Evolutionary conservation across 2,888 invertebrate genomes (phyloP).

Genomic region (Clostera curtula): DNA sequence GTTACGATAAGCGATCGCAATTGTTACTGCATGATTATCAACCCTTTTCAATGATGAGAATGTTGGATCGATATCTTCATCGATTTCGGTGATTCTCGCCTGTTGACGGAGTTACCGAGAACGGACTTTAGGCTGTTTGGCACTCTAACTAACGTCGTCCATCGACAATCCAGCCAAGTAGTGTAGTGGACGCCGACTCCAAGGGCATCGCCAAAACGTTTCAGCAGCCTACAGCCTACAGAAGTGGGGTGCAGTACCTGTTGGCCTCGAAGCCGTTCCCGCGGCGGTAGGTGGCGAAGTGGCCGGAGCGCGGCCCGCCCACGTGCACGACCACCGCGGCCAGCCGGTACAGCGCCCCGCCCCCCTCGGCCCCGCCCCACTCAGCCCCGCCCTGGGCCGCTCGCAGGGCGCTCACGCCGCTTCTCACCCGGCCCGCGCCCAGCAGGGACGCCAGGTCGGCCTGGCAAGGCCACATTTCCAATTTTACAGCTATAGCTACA

Average conservation of each 20-base stretch:
- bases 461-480: conserved; percentile 17
- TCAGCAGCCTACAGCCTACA: no score
- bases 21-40: no score
- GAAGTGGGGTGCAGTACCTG: conserved; percentile 40
- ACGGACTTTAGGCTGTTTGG: no score
- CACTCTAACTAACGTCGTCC: no score
- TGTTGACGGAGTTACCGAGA: no score
- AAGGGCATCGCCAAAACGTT: no score
- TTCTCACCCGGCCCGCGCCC: conserved; percentile 30
- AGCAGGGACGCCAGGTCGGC: conserved; percentile 71
- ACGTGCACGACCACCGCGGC: conserved; percentile 92
- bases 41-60: no score
- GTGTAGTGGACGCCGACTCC: no score
- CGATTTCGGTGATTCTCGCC: no score
- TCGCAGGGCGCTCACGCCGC: conserved; percentile 27
- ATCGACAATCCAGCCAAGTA: no score
- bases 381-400: conserved; percentile 11
- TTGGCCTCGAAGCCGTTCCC: conserved; percentile 77
- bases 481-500: neutral
- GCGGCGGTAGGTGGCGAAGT: conserved; percentile 94
- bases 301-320: conserved; percentile 92
- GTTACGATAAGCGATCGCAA: neutral
- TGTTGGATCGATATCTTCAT: no score
- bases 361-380: conserved; percentile 17
- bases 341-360: conserved; percentile 77